These are phyloP conservation scores for Epiblema foenella DNA, from an alignment of 2,888 invertebrate species.

Conservation along the genomic window DNA sequence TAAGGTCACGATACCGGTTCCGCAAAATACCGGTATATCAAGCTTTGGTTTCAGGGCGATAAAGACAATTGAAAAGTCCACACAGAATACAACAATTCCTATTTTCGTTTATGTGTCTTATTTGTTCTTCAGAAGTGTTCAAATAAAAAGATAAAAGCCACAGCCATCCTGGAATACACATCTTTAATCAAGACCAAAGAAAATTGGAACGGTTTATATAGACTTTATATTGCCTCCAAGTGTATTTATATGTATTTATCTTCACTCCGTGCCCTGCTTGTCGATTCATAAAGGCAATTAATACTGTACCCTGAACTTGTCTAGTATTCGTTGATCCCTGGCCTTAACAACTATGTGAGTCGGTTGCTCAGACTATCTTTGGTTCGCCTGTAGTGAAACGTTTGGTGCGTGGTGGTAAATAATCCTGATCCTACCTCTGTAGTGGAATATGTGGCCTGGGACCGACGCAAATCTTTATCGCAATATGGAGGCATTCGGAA, in stretches of 20 bases:
- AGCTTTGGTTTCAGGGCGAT: no score
- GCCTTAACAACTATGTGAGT: not conserved
- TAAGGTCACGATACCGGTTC: no score
- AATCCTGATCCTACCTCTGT: slow-evolving; percentile 7
- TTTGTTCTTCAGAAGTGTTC: not conserved
- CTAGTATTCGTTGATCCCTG: not conserved
- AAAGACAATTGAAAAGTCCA: not conserved
- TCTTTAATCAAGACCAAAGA: slow-evolving; percentile 2
- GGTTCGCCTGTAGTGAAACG: not conserved
- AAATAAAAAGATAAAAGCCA: not conserved
- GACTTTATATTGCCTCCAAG: not conserved
- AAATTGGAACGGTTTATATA: slow-evolving; percentile 1
- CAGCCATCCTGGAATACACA: not conserved
- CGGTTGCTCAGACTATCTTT: not conserved
- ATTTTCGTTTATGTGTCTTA: no score
- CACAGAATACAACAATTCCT: no score
- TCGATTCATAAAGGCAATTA: not conserved
- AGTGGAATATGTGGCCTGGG: slow-evolving; percentile 34
- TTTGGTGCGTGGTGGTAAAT: not conserved
- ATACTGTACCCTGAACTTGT: not conserved
- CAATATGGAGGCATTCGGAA: slow-evolving; percentile 8
- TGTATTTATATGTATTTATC: slow-evolving; percentile 38
- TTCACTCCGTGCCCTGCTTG: slow-evolving; percentile 3
- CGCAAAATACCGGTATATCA: no score
- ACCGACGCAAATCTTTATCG: slow-evolving; percentile 27